A percentile compares a stretch with the other conserved stretches of the same genome.
These are phyloP conservation scores for Arremon aurantiirostris DNA, from an alignment of 2,797 vertebrate species.

Conservation along the genomic window DNA sequence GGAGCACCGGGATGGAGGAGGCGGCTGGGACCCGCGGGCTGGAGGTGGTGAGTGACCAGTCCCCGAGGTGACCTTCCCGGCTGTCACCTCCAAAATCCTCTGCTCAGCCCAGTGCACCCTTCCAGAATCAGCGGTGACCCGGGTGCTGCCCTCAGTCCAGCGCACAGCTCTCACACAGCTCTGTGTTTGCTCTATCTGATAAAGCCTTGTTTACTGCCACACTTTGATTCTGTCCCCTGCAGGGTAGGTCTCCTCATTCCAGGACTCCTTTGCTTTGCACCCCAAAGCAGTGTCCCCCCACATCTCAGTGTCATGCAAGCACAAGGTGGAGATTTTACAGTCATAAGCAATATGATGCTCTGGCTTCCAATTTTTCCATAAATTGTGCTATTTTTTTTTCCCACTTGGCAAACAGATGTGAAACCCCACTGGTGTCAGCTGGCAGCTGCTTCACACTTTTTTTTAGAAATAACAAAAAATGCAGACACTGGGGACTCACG, in stretches of 20 bases:
- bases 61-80: neutral
- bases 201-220: neutral
- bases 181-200: neutral
- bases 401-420: neutral
- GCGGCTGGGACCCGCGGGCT: fast-evolving
- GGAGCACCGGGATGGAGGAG: neutral
- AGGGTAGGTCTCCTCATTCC: neutral
- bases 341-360: neutral
- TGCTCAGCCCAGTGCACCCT: neutral
- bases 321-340: neutral
- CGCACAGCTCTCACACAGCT: neutral
- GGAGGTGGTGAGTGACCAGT: neutral
- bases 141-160: neutral
- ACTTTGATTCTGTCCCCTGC: neutral
- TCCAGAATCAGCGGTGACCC: neutral
- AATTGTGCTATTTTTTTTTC: neutral
- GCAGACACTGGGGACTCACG: fast-evolving
- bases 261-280: neutral
- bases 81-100: neutral
- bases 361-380: neutral
- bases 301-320: neutral
- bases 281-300: neutral
- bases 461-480: neutral
- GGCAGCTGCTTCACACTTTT: neutral
- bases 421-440: neutral